Evolutionary conservation across 2,888 invertebrate genomes (phyloP).

Genomic region (Ethmia dodecea): DNA sequence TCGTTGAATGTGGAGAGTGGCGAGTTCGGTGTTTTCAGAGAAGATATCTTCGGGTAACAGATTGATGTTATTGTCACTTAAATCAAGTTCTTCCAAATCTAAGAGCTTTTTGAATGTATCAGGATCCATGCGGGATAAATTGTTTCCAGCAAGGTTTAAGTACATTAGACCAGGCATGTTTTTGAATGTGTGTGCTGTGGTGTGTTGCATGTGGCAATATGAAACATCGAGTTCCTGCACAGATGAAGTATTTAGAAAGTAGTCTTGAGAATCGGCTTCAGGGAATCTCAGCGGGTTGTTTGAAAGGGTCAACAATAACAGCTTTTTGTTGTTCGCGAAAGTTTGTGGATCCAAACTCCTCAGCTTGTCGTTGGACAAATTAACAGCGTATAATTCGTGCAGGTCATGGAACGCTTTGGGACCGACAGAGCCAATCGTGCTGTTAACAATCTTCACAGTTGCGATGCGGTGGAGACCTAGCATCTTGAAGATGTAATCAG

Average conservation of each 20-base stretch:
- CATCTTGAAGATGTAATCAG: conserved; percentile 78
- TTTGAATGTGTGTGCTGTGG: conserved; percentile 80
- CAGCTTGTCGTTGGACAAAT: conserved; percentile 82
- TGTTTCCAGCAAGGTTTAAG: conserved; percentile 83
- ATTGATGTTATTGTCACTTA: conserved; percentile 83
- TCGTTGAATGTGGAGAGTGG: conserved; percentile 82
- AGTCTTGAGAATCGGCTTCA: conserved; percentile 53
- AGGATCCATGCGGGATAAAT: conserved; percentile 77
- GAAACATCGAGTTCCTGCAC: conserved; percentile 85
- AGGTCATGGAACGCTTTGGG: conserved; percentile 84
- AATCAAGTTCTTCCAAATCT: conserved; percentile 83
- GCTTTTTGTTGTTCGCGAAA: conserved; percentile 81
- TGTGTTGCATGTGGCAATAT: conserved; percentile 81
- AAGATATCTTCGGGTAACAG: conserved; percentile 81
- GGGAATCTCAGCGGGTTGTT: conserved; percentile 80
- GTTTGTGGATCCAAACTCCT: conserved; percentile 82
- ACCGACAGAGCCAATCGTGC: conserved; percentile 81
- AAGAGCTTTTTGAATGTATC: conserved; percentile 79
- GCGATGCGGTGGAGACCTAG: conserved; percentile 81
- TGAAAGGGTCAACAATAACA: conserved; percentile 81
- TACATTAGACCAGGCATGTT: conserved; percentile 81
- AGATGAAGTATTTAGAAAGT: conserved; percentile 78
- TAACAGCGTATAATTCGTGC: conserved; percentile 81
- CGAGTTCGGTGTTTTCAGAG: conserved; percentile 80
- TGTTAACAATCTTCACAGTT: conserved; percentile 83